Evolutionary conservation across 2,113 vertebrate genomes (phyloP).

Genomic region (Rhynchomys soricoides): DNA sequence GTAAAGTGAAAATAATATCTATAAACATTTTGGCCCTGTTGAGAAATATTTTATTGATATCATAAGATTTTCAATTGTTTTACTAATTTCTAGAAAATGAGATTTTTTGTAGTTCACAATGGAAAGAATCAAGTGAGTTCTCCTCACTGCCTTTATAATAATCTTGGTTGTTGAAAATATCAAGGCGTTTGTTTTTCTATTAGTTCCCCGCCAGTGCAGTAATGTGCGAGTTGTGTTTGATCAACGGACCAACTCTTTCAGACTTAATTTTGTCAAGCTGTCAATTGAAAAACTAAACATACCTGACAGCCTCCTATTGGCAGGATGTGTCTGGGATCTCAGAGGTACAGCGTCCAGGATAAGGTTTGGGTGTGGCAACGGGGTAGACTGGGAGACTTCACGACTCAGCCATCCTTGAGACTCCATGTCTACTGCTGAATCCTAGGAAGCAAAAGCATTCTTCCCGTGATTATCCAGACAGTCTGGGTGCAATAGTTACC

Average conservation of each 20-base stretch:
- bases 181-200: not conserved
- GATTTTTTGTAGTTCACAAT: slow-evolving; percentile 19
- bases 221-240: not conserved
- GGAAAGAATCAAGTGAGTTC: not conserved
- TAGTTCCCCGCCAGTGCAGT: not conserved
- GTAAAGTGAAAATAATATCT: slow-evolving; percentile 15
- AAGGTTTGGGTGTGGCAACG: not conserved
- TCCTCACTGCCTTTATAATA: not conserved
- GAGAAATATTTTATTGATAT: slow-evolving; percentile 34
- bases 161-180: not conserved
- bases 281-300: not conserved
- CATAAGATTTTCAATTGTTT: slow-evolving; percentile 19
- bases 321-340: not conserved
- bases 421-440: not conserved
- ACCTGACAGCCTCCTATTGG: not conserved
- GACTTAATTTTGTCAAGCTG: not conserved
- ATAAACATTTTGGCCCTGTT: not conserved
- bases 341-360: not conserved
- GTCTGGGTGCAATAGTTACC: not conserved
- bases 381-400: not conserved
- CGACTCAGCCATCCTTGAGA: not conserved
- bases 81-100: slow-evolving; percentile 28
- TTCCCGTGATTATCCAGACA: not conserved
- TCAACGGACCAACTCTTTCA: not conserved
- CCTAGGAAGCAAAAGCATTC: not conserved